Percentiles rank a stretch among this genome's conserved stretches.
Evolutionary conservation across 2,797 vertebrate species (phyloP).

Genomic region (Neosalanx taihuensis): DNA sequence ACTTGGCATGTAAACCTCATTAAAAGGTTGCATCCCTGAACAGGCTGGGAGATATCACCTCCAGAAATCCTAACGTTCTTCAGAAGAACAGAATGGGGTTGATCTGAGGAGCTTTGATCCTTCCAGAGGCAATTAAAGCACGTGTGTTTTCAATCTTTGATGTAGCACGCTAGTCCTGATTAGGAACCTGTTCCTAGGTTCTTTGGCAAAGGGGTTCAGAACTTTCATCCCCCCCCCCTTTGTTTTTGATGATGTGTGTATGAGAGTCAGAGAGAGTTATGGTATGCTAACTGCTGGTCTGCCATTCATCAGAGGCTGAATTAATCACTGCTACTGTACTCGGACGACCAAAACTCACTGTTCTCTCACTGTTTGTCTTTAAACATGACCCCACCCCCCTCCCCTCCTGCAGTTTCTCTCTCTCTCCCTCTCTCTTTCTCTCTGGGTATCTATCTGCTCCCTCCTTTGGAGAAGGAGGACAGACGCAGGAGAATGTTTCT

Average conservation of each 20-base stretch:
- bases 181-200: background rate
- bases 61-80: slow-evolving; percentile 23
- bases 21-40: slow-evolving; percentile 19
- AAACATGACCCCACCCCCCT: background rate
- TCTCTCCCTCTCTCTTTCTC: slow-evolving; percentile 31
- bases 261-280: background rate
- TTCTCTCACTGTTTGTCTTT: slow-evolving; percentile 45
- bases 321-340: slow-evolving; percentile 55
- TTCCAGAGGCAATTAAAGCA: slow-evolving; percentile 27
- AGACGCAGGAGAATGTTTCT: slow-evolving; percentile 85
- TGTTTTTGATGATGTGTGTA: background rate
- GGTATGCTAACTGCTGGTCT: background rate
- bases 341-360: slow-evolving; percentile 77
- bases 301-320: no score
- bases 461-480: slow-evolving; percentile 62
- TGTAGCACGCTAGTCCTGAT: background rate
- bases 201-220: background rate
- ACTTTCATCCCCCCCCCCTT: background rate
- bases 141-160: background rate
- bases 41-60: slow-evolving; percentile 8
- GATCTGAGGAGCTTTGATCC: slow-evolving; percentile 32
- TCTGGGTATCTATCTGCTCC: slow-evolving; percentile 46
- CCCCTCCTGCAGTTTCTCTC: background rate
- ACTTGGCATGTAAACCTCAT: slow-evolving; percentile 25
- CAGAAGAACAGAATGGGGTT: slow-evolving; percentile 21